Conservation (phyloP, 2,113 vertebrate species). For the Glaucidium brasilianum region DNA sequence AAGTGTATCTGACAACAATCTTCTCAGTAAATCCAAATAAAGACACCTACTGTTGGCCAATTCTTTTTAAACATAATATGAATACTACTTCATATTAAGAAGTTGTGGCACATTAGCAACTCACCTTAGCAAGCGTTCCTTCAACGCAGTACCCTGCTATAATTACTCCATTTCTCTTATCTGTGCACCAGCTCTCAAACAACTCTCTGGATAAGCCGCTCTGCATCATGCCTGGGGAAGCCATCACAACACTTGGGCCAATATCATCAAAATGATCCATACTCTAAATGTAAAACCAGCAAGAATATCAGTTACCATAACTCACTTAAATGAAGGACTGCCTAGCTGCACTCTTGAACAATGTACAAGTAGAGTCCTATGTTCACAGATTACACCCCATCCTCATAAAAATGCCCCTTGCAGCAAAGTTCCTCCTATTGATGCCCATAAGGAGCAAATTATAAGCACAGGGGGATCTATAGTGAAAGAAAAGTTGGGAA, state of each 20-base stretch:
- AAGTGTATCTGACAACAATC: neutral
- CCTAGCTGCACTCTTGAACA: neutral
- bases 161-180: constrained; percentile 97
- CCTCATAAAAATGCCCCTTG: neutral
- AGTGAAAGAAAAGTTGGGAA: neutral
- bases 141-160: constrained; percentile 98
- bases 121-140: constrained; percentile 95
- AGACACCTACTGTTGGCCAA: neutral
- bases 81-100: neutral
- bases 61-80: neutral
- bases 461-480: neutral
- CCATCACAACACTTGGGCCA: constrained; percentile 98
- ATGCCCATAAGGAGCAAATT: neutral
- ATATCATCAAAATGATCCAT: constrained; percentile 99
- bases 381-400: neutral
- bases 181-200: constrained; percentile 99
- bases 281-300: constrained; percentile 75
- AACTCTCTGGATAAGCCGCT: constrained; percentile 95
- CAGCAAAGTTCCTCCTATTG: neutral
- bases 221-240: constrained; percentile 99
- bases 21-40: neutral
- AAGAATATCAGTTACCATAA: neutral
- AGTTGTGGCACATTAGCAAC: neutral
- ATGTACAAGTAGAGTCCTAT: accelerated
- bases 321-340: neutral